Evolutionary conservation across 2,797 vertebrate genomes (phyloP).

Genomic region (Malacoctenus gilli): DNA sequence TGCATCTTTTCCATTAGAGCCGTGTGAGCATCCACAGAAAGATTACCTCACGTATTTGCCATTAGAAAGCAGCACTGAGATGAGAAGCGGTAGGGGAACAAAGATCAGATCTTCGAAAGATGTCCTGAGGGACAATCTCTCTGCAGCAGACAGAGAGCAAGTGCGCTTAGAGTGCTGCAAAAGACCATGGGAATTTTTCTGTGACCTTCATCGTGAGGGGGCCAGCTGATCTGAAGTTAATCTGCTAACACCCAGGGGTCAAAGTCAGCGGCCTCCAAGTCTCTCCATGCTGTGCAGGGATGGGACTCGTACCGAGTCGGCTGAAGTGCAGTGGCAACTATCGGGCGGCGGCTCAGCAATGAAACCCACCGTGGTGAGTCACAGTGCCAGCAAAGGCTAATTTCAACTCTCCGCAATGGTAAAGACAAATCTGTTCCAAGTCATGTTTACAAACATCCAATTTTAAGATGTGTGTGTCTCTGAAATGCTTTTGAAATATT

Average conservation of each 20-base stretch:
- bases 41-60: no score
- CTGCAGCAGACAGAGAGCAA: conserved; percentile 12
- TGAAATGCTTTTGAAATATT: no score
- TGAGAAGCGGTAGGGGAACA: conserved; percentile 34
- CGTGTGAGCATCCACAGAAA: no score
- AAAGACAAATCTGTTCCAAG: no score
- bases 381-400: no score
- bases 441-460: no score
- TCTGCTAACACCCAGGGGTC: conserved; percentile 55
- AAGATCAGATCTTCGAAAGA: conserved; percentile 35
- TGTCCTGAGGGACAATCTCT: conserved; percentile 20
- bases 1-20: conserved; percentile 20
- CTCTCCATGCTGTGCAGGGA: conserved; percentile 53
- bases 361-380: no score
- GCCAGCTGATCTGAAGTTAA: conserved; percentile 53
- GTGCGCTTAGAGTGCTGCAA: conserved; percentile 38
- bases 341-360: conserved; percentile 20
- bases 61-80: conserved; percentile 39
- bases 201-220: conserved; percentile 53
- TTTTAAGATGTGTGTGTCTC: no score
- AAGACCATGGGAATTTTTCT: conserved; percentile 41
- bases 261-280: conserved; percentile 57
- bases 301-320: conserved; percentile 48
- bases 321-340: conserved; percentile 56
- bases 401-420: no score